Evolutionary conservation across 2,888 invertebrate genomes (phyloP), one percentile per base, ranked within the genome.

Genomic region (Steinernema carpocapsae): DNA sequence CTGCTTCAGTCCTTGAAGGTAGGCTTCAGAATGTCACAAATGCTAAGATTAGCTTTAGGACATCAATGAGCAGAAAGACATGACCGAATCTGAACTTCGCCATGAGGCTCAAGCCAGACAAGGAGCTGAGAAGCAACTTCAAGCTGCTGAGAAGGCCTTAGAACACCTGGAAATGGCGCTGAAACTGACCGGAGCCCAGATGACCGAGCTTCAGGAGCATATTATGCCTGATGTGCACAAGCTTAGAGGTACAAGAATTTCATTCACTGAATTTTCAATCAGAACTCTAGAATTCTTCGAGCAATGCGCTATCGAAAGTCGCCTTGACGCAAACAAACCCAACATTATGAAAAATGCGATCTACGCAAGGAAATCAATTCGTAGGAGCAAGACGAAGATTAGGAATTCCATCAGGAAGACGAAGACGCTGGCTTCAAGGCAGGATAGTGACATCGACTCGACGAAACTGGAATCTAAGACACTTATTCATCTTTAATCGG

Each of bases 151-250:
- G 70, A 82, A 81, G 56, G 89, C 89, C 0, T 79, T 89, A 46
- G 83, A 85, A 59, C 88, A 88, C 52, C 83, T 89, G 51, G 89
- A 89, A 70, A 82, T 83, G 76, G 88, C 88, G 0, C 86, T 89
- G 56, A 85, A 88, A 43, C 85, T 88, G 76, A 85, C 88, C 19
- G 83, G 83, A 4, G 83, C 83, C 0, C 84, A 85, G 70, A 83
- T 85, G 80, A 83, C 82, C 26, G 87, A 87, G 26, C 85, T 88
- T 4, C 88, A 88, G 71, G 88, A 89, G 78, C 88, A 89, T 76
- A 89, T 89, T 85, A 87, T 89, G 78, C 88, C 88, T 14, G 89
- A 89, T 83, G 89, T 89, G 17, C 88, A 87, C 76, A 88, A 88
- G 78, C 84, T 89, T n/a, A 88, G 88, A 87, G 81, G 89, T 89